Evolutionary conservation across 2,888 invertebrate species (phyloP), one percentile per base, ranked within the genome.

Genomic region (Conus canariensis): DNA sequence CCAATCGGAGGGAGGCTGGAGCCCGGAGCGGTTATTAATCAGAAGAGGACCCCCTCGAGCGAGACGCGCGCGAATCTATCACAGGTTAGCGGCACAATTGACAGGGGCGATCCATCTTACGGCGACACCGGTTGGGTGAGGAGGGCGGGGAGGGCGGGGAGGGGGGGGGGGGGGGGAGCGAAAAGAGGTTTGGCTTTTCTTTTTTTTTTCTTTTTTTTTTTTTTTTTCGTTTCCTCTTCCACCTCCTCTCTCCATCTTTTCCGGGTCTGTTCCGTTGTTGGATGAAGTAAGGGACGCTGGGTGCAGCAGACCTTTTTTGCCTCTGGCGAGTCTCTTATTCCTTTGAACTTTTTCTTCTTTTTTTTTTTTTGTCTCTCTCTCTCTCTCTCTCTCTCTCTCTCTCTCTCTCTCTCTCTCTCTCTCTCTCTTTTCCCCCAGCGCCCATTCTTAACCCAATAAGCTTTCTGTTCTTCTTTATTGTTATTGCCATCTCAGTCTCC

Each of bases 31-130:
- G 67, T 86, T 86, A 86, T 86, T 86, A 86, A 86, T 86, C 86
- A 86, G 86, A 86, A 86, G 86, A 86, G 86, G 86, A 67, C 86
- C 86, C 86, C 86, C 86, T 67, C 86, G 64, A 86, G 86, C 86
- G 86, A 67, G 64, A 67, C 86, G 60, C 86, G 60, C 16, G 64
- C 64, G 45, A 60, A 86, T 86, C 86, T 86, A 86, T 86, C 86
- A 86, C 86, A 64, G 86, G 86, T 64, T 86, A 64, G 86, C 64
- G 60, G 64, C 25, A 45, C 86, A 86, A 86, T 86, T 86, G 86
- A 86, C 86, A 86, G 64, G 64, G 86, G 64, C 60, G 64, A 86
- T 86, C 86, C 86, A 86, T 86, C 86, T 86, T 86, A 45, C 45
- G 4, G 60, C 86, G 86, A 86, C 86, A 86, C 86, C 86, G 86